Conservation (phyloP, 1,140 invertebrate species). For the Onthophagus taurus region DNA sequence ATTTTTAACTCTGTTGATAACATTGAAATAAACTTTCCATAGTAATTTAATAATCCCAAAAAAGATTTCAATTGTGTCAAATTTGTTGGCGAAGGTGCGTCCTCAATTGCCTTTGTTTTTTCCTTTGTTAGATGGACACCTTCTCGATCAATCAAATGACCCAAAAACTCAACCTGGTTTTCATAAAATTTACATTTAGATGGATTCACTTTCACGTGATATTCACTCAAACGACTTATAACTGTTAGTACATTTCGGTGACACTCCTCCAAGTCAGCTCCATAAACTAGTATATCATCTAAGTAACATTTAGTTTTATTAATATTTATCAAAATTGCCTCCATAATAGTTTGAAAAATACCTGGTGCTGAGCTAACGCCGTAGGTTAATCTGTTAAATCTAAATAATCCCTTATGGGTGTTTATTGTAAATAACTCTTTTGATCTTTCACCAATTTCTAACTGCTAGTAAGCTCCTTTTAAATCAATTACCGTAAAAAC, state of each 20-base stretch:
- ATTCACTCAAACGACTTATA: background rate
- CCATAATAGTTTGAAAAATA: conserved; percentile 31
- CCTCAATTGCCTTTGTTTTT: conserved; percentile 3
- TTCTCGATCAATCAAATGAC: background rate
- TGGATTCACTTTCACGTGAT: conserved; percentile 4
- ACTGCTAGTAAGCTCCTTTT: conserved; percentile 36
- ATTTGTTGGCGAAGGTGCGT: background rate
- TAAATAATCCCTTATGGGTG: too few species aligned
- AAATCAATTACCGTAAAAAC: conserved; percentile 27
- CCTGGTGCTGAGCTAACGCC: conserved; percentile 29
- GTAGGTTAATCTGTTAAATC: conserved; percentile 30
- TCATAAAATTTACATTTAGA: conserved; percentile 3
- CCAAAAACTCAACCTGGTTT: conserved; percentile 1
- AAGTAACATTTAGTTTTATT: too few species aligned
- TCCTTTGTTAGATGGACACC: background rate
- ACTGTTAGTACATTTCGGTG: background rate
- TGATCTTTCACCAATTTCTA: conserved; percentile 28
- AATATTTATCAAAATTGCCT: conserved; percentile 25
- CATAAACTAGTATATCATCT: background rate
- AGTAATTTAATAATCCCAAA: conserved; percentile 10
- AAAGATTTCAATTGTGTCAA: conserved; percentile 5
- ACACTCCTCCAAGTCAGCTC: background rate
- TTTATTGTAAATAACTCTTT: conserved; percentile 26
- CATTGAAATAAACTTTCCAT: conserved; percentile 2
- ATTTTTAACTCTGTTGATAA: background rate